Conservation (phyloP, 2,113 vertebrate species). For the Daphoenositta chrysoptera region DNA sequence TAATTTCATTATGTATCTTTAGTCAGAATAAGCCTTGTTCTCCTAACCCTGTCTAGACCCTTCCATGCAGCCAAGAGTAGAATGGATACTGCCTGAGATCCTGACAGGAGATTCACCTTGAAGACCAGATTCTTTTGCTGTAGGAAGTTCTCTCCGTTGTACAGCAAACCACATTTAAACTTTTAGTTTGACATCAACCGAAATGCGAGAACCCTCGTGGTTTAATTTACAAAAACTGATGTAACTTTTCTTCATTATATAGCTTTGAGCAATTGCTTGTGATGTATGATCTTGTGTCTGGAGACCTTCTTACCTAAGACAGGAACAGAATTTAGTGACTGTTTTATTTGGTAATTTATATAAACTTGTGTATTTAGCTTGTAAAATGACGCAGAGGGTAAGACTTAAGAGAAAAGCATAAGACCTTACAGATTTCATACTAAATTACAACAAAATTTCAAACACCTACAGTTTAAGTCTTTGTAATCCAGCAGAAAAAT, state of each 20-base stretch:
- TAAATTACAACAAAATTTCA: neutral
- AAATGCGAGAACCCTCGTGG: neutral
- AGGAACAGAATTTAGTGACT: neutral
- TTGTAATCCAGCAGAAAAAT: neutral
- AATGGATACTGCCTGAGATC: neutral
- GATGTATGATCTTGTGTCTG: neutral
- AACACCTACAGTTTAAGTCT: neutral
- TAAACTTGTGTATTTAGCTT: neutral
- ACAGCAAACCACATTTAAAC: neutral
- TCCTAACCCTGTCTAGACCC: neutral
- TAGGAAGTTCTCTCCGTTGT: neutral
- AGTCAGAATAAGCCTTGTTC: neutral
- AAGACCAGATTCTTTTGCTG: neutral
- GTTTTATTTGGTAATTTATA: neutral
- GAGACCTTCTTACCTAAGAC: neutral
- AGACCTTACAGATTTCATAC: neutral
- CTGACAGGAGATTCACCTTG: neutral
- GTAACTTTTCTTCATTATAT: neutral
- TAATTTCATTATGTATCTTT: neutral
- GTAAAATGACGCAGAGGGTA: neutral
- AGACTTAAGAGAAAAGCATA: neutral
- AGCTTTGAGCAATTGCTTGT: neutral
- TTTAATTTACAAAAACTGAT: neutral
- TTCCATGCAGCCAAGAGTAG: neutral
- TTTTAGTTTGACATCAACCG: neutral